Evolutionary conservation across 2,113 vertebrate species (phyloP), one percentile per base, ranked within the genome.

Genomic region (Corythoichthys haematopterus): DNA sequence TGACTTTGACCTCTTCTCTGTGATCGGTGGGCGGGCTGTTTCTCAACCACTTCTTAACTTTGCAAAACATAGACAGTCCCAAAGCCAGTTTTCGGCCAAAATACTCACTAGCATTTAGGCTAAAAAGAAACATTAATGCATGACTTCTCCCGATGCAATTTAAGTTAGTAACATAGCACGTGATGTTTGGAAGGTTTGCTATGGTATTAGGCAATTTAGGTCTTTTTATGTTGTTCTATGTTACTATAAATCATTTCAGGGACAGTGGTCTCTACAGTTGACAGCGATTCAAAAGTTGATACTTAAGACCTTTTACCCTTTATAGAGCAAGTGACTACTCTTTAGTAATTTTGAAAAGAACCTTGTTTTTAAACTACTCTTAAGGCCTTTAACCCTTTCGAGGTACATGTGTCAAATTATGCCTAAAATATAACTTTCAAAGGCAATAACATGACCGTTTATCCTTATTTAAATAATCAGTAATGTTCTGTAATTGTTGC

Each of bases 1-100:
- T 62, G 71, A 65, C 67, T 66, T 72, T 68, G 73, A 64, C 51
- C 70, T 60, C 70, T 62, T 72, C 35, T 33, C 33, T 47, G 48
- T 59, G 48, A 65, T 65, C 33, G 7, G 20, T 66, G 68, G 56
- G 63, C 66, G 33, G 12, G 70, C 77, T 71, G 46, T 12, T 72
- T 76, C 62, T 63, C 45, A 65, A 78, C 69, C 55, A 68, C 61
- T 72, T 51, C 38, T 33, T 45, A 35, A 68, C 38, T n/a, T 36
- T 55, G 12, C 20, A 59, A 59, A 38, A 68, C 33, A 9, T 37
- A 64, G 47, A 14, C n/a, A 45, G 43, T 64, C 72, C n/a, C 4
- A 28, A 64, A 59, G 72, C 64, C 57, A 1, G 0, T 11, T 46
- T 55, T 57, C 38, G 45, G 58, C 63, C 57, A 20, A 37, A 63